phyloP scores from a whole-genome alignment of 2,113 vertebrate species.

The Oostethus manadensis region DNA sequence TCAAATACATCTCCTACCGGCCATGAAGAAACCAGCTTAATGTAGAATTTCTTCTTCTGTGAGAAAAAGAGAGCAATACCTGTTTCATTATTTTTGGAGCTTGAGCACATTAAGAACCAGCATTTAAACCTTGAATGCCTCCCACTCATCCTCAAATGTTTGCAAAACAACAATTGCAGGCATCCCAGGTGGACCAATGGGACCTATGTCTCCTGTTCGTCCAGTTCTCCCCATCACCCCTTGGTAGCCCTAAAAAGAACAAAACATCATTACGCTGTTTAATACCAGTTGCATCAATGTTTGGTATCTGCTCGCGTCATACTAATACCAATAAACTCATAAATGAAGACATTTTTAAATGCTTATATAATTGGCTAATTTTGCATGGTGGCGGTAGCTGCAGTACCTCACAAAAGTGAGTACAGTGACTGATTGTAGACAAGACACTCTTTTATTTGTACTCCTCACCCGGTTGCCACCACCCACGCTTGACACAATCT shows the following conservation, averaged over 20 bases:
- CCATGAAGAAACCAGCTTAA: constrained; percentile 65
- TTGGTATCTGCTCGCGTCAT: too few relatives aligned
- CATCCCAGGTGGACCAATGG: constrained; percentile 67
- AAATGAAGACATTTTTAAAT: too few relatives aligned
- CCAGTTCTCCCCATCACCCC: constrained; percentile 70
- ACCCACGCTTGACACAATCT: too few relatives aligned
- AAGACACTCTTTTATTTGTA: too few relatives aligned
- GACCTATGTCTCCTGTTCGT: constrained; percentile 61
- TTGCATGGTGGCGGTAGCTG: too few relatives aligned
- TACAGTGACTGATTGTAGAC: too few relatives aligned
- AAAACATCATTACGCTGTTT: background rate
- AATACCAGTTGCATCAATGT: too few relatives aligned
- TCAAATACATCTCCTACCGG: constrained; percentile 54
- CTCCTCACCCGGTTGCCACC: too few relatives aligned
- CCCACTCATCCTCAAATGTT: constrained; percentile 73
- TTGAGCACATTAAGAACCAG: background rate
- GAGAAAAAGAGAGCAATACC: constrained; percentile 10
- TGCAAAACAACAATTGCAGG: constrained; percentile 66
- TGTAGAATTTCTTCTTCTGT: constrained; percentile 73
- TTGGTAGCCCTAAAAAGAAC: constrained; percentile 58
- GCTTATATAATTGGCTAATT: too few relatives aligned
- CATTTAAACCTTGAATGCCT: constrained; percentile 63
- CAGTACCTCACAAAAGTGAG: too few relatives aligned
- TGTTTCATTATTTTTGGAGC: background rate
- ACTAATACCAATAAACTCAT: too few relatives aligned